phyloP scores from a whole-genome alignment of 2,797 vertebrate species.

The Tapirus indicus region DNA sequence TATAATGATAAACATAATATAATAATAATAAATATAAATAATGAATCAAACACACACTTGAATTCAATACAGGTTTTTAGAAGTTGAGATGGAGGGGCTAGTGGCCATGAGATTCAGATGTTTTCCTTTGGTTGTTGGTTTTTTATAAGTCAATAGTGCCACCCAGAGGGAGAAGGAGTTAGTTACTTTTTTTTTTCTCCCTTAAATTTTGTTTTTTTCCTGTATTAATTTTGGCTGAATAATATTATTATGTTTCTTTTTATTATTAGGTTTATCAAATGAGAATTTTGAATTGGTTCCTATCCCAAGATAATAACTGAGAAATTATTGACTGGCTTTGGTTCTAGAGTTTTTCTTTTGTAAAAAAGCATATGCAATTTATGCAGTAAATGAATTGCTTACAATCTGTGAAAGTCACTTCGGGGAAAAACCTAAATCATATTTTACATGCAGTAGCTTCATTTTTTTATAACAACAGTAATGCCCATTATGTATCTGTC shows the following conservation, averaged over 20 bases:
- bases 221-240: slow-evolving; percentile 40
- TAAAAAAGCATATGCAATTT: background rate
- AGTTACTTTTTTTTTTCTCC: background rate
- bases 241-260: slow-evolving; percentile 34
- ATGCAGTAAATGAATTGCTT: background rate
- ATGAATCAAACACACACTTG: background rate
- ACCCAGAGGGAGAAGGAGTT: slow-evolving; percentile 79
- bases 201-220: background rate
- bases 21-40: background rate
- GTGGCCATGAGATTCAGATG: background rate
- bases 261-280: background rate
- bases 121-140: background rate
- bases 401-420: background rate
- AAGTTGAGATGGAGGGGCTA: background rate
- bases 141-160: slow-evolving; percentile 82
- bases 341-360: slow-evolving; percentile 31
- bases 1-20: background rate
- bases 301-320: background rate
- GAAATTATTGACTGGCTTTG: slow-evolving; percentile 17
- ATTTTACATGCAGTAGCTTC: background rate
- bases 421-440: background rate
- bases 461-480: slow-evolving; percentile 1
- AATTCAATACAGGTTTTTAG: slow-evolving; percentile 32
- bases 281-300: slow-evolving; percentile 28
- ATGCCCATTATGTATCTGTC: background rate